Percentiles rank a stretch among this genome's conserved stretches.
Conservation (phyloP, 2,797 vertebrate genomes). For the Xiphorhynchus erythropygius region DNA sequence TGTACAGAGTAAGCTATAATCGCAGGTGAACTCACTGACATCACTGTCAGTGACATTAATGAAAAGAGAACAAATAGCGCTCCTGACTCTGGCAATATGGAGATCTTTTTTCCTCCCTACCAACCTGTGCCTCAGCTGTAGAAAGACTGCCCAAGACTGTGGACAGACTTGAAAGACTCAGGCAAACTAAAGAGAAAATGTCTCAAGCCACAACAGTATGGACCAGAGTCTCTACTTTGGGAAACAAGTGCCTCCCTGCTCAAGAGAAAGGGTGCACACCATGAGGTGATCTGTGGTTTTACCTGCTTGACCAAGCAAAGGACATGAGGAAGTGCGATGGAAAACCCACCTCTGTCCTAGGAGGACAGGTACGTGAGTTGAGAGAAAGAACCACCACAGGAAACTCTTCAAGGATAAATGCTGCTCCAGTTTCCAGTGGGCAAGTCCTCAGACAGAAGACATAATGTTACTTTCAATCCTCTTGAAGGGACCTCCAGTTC, state of each 20-base stretch:
- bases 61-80: background rate
- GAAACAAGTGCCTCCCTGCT: background rate
- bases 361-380: background rate
- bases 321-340: background rate
- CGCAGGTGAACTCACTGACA: background rate
- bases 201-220: background rate
- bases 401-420: background rate
- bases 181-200: background rate
- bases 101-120: background rate
- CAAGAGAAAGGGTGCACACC: background rate
- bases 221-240: background rate
- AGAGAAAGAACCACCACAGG: background rate
- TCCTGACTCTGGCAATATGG: background rate
- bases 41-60: background rate
- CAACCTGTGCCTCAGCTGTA: background rate
- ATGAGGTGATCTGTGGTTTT: background rate
- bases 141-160: background rate
- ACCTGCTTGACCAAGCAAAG: background rate
- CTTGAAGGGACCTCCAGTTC: background rate
- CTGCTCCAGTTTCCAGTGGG: background rate
- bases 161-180: background rate
- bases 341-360: background rate
- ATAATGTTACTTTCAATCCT: background rate
- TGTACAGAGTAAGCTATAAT: background rate
- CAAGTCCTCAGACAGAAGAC: background rate